These are phyloP conservation scores for Drosophila aff. DNA, from an alignment of 1,140 invertebrate species.

Conservation along the genomic window DNA sequence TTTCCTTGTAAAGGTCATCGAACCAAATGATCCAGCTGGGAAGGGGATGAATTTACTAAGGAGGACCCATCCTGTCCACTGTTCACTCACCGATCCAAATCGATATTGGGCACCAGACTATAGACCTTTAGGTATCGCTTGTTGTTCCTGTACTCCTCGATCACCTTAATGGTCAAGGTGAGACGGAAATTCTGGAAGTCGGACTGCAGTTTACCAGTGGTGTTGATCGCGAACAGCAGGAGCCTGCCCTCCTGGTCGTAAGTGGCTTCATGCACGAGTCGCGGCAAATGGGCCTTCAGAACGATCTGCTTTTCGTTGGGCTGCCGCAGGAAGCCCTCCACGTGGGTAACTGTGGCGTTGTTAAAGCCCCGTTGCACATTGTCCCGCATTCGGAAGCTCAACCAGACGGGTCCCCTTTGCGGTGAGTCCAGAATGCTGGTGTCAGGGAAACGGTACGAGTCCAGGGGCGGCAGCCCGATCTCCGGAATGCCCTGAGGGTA, in stretches of 20 bases:
- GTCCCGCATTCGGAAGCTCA: slow-evolving; percentile 39
- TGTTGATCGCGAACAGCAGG: slow-evolving; percentile 39
- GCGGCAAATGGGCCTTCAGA: slow-evolving; percentile 26
- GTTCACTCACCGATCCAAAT: slow-evolving; percentile 57
- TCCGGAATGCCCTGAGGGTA: slow-evolving; percentile 64
- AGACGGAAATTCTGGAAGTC: slow-evolving; percentile 59
- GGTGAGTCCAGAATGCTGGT: slow-evolving; percentile 13
- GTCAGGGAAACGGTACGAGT: slow-evolving; percentile 8
- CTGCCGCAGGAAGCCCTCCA: slow-evolving; percentile 51
- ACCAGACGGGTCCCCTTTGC: slow-evolving; percentile 40
- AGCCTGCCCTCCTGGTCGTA: slow-evolving; percentile 29
- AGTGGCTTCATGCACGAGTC: slow-evolving; percentile 23
- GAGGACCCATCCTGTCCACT: neutral
- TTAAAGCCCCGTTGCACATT: slow-evolving; percentile 18
- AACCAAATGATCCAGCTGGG: slow-evolving; percentile 51
- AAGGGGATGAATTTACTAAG: neutral
- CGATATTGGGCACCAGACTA: slow-evolving; percentile 37
- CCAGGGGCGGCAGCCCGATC: slow-evolving; percentile 53
- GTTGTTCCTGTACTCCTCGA: slow-evolving; percentile 54
- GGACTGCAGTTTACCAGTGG: slow-evolving; percentile 41
- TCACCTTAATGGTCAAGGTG: slow-evolving; percentile 42
- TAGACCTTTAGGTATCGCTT: slow-evolving; percentile 59
- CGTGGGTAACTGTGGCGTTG: slow-evolving; percentile 43
- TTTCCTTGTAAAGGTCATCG: slow-evolving; percentile 58
- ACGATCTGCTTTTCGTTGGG: slow-evolving; percentile 34